These are phyloP conservation scores for Tichodroma muraria DNA, from an alignment of 2,113 vertebrate genomes.

Conservation along the genomic window DNA sequence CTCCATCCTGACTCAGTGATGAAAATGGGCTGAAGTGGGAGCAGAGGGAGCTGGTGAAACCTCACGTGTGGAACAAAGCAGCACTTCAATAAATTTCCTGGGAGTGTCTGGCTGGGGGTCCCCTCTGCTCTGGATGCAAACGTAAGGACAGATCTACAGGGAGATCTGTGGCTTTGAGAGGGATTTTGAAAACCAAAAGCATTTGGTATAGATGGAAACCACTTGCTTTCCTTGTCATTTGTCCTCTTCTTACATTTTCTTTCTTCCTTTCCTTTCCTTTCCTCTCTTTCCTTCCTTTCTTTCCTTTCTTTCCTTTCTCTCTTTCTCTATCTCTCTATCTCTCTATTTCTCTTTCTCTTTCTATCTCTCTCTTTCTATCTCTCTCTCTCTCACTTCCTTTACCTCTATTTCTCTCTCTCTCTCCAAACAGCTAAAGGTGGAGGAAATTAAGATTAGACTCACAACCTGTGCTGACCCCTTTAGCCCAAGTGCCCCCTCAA, in stretches of 20 bases:
- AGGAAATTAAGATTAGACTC: background rate
- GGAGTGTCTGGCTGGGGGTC: background rate
- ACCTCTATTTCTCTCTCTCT: fast-evolving
- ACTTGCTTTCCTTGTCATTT: background rate
- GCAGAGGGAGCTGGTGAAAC: background rate
- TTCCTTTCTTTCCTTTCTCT: no score
- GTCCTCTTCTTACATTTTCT: fast-evolving
- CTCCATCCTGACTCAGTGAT: background rate
- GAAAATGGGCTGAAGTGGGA: background rate
- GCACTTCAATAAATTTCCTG: background rate
- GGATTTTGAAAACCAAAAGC: background rate
- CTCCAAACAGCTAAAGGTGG: background rate
- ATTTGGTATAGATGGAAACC: background rate
- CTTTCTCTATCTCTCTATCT: fast-evolving
- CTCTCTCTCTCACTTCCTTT: no score
- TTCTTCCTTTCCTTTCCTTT: no score
- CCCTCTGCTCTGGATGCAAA: background rate
- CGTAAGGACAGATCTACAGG: background rate
- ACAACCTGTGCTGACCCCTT: background rate
- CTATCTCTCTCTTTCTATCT: fast-evolving
- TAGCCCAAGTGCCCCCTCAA: fast-evolving
- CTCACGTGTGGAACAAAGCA: background rate
- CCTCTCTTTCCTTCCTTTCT: no score
- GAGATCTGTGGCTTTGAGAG: background rate
- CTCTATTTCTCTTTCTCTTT: no score